Evolutionary conservation across 2,888 invertebrate genomes (phyloP).

Genomic region (Ectemnius continuus): DNA sequence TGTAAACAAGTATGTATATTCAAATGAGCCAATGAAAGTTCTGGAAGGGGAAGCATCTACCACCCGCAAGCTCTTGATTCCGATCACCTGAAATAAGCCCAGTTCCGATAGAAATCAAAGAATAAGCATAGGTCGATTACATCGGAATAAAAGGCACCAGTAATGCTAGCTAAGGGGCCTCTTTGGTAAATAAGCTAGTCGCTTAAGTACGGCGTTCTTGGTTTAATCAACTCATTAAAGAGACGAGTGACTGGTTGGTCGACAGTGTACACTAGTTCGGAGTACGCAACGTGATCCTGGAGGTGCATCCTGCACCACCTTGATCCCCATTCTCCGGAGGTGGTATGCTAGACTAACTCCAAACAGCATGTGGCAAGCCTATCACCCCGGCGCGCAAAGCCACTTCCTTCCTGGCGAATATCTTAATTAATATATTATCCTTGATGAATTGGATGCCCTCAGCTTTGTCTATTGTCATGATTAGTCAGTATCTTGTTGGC

Average conservation of each 20-base stretch:
- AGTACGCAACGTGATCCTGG: neutral
- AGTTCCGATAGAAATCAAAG: slow-evolving; percentile 59
- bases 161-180: slow-evolving; percentile 82
- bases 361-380: slow-evolving; percentile 23
- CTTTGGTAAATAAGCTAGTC: slow-evolving; percentile 80
- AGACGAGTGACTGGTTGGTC: slow-evolving; percentile 66
- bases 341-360: slow-evolving; percentile 25
- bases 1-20: slow-evolving; percentile 83
- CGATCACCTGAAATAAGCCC: slow-evolving; percentile 65
- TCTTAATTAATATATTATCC: neutral
- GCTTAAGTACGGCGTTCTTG: slow-evolving; percentile 62
- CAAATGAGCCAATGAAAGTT: slow-evolving; percentile 82
- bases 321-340: slow-evolving; percentile 10
- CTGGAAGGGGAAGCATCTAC: slow-evolving; percentile 84
- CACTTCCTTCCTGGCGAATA: slow-evolving; percentile 24
- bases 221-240: slow-evolving; percentile 39
- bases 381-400: slow-evolving; percentile 16
- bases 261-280: slow-evolving; percentile 74
- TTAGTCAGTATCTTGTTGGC: too few relatives aligned
- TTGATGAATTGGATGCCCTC: too few relatives aligned
- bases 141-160: slow-evolving; percentile 78
- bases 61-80: slow-evolving; percentile 81
- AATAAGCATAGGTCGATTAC: slow-evolving; percentile 73
- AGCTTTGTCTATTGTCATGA: too few relatives aligned
- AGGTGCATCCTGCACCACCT: slow-evolving; percentile 13